A percentile compares a stretch with the other conserved stretches of the same genome.
Conservation (phyloP, 2,797 vertebrate species). For the Sciurus vulgaris region DNA sequence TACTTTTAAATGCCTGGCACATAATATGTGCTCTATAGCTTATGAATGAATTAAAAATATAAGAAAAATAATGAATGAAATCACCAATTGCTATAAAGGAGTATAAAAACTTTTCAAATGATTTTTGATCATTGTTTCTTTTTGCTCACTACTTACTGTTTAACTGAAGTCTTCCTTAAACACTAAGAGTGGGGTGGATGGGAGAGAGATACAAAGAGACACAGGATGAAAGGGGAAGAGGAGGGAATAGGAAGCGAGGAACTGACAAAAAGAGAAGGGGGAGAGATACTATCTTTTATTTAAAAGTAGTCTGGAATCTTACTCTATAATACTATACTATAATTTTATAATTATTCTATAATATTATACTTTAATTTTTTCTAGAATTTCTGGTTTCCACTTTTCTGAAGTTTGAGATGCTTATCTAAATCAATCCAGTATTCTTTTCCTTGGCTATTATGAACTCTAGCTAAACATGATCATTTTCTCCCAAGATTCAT, state of each 20-base stretch:
- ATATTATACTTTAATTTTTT: background rate
- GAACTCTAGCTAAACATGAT: background rate
- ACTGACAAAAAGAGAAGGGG: background rate
- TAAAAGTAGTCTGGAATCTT: conserved; percentile 32
- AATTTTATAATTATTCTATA: background rate
- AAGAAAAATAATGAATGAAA: background rate
- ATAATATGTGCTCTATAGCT: background rate
- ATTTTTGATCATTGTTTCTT: background rate
- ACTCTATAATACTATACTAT: background rate
- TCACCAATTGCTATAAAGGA: background rate
- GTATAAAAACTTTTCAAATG: background rate
- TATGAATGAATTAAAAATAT: background rate
- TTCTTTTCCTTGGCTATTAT: background rate
- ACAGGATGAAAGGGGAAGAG: too few relatives aligned
- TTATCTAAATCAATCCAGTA: background rate
- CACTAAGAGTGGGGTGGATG: background rate
- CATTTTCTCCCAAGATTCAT: background rate
- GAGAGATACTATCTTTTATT: background rate
- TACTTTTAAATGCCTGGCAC: background rate
- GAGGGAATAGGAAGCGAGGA: too few relatives aligned
- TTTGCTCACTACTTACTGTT: background rate
- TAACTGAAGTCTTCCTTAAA: background rate
- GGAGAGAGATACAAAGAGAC: too few relatives aligned
- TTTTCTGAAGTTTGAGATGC: background rate
- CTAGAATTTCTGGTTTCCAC: background rate